Evolutionary conservation across 2,113 vertebrate species (phyloP).

Genomic region (Peromyscus maniculatus): DNA sequence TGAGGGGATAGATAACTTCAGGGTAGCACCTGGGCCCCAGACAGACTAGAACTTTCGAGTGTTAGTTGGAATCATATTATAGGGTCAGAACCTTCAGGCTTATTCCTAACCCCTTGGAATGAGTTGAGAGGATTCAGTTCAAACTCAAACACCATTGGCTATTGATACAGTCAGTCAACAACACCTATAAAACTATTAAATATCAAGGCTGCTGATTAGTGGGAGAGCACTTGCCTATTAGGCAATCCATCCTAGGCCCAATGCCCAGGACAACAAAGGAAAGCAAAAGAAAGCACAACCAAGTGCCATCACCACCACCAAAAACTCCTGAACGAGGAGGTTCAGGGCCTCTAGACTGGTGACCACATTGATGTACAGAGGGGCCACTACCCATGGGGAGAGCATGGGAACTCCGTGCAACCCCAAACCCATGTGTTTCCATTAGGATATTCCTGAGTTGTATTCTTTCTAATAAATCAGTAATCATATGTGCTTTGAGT

Average conservation of each 20-base stretch:
- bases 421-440: neutral
- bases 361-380: neutral
- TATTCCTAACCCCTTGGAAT: neutral
- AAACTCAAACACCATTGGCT: neutral
- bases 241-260: neutral
- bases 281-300: neutral
- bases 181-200: neutral
- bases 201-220: neutral
- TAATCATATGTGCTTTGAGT: neutral
- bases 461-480: neutral
- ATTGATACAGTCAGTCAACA: neutral
- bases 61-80: neutral
- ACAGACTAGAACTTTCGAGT: neutral
- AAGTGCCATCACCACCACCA: neutral
- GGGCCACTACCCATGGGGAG: no score
- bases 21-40: neutral
- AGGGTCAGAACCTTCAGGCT: neutral
- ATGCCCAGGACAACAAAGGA: neutral
- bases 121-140: neutral
- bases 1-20: neutral
- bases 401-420: neutral
- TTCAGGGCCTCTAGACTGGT: neutral
- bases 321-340: neutral
- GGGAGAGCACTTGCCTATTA: neutral
- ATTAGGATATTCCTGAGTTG: neutral